These are phyloP conservation scores for Gorsachius magnificus DNA, from an alignment of 2,797 vertebrate genomes.

Conservation along the genomic window DNA sequence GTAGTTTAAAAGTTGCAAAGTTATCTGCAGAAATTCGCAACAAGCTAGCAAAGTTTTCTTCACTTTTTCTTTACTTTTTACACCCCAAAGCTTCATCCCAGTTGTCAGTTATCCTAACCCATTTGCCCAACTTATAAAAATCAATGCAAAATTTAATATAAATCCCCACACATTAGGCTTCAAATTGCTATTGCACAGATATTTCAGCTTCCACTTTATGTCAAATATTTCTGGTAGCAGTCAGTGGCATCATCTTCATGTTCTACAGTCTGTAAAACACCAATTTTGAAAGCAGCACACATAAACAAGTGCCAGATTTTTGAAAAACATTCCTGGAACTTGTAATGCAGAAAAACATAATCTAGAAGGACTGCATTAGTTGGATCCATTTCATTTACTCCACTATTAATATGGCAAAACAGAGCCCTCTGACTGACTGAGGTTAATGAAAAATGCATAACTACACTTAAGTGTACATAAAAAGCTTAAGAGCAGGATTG, in stretches of 20 bases:
- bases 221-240: not conserved
- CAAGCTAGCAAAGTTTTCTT: conserved; percentile 70
- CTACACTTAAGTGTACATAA: not conserved
- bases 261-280: conserved; percentile 17
- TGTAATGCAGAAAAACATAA: not conserved
- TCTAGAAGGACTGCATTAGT: not conserved
- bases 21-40: conserved; percentile 64
- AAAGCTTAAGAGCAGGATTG: not conserved
- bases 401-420: not conserved
- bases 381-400: not conserved
- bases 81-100: not conserved
- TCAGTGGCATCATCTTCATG: not conserved
- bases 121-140: conserved; percentile 17
- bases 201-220: not conserved
- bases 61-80: conserved; percentile 38
- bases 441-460: not conserved
- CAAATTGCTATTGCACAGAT: not conserved
- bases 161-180: not conserved
- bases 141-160: conserved; percentile 27
- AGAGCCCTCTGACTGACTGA: not conserved
- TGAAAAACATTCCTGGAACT: not conserved
- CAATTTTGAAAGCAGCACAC: not conserved
- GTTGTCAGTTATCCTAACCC: not conserved
- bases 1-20: conserved; percentile 80
- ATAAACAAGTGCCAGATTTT: not conserved